Conservation (phyloP, 1,140 invertebrate genomes). For the Pteromalus puparum region DNA sequence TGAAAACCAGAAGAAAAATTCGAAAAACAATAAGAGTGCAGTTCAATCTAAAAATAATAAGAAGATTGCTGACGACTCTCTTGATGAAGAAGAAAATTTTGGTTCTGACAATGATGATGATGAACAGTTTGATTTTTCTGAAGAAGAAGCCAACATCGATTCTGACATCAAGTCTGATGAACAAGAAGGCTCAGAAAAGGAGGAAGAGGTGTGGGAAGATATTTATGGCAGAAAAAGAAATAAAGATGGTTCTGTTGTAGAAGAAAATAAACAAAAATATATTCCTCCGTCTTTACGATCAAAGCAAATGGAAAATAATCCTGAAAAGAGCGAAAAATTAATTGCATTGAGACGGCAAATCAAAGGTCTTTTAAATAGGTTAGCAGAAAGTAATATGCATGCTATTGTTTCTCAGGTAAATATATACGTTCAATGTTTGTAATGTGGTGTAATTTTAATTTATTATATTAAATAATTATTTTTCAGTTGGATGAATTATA, state of each 20-base stretch:
- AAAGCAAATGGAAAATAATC: slow-evolving; percentile 73
- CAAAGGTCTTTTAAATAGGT: slow-evolving; percentile 91
- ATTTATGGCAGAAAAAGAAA: slow-evolving; percentile 93
- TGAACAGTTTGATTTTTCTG: slow-evolving; percentile 66
- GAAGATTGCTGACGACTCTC: neutral
- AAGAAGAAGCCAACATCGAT: slow-evolving; percentile 60
- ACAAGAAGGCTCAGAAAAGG: slow-evolving; percentile 59
- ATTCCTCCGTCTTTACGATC: slow-evolving; percentile 87
- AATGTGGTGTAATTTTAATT: neutral
- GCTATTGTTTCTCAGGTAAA: slow-evolving; percentile 83
- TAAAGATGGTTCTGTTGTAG: slow-evolving; percentile 85
- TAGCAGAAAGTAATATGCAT: slow-evolving; percentile 92
- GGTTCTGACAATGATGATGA: neutral
- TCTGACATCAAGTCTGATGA: slow-evolving; percentile 60
- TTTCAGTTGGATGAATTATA: slow-evolving; percentile 71
- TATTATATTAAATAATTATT: neutral
- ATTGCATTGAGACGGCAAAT: slow-evolving; percentile 84
- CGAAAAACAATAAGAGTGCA: neutral
- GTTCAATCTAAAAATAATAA: neutral
- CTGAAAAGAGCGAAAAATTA: slow-evolving; percentile 78
- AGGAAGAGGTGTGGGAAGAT: slow-evolving; percentile 85
- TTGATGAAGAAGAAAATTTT: neutral
- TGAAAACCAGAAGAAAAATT: slow-evolving; percentile 55
- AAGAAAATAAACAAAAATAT: slow-evolving; percentile 81
- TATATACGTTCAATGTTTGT: neutral